These are phyloP conservation scores for Xestobium rufovillosum DNA, from an alignment of 2,888 invertebrate species.

Conservation along the genomic window DNA sequence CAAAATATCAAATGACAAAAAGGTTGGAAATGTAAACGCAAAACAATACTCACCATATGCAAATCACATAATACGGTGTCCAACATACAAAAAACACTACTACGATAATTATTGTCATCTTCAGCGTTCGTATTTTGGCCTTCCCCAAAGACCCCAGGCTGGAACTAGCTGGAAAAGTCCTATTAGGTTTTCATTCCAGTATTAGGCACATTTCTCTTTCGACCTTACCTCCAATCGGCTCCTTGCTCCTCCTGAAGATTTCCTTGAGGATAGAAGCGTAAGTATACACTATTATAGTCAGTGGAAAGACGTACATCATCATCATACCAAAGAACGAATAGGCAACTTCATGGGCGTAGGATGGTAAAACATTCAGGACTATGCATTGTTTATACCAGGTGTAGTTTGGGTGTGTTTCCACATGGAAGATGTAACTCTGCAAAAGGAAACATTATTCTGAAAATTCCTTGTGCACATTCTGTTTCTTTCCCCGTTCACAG, in stretches of 20 bases:
- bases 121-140: conserved; percentile 77
- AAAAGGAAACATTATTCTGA: conserved; percentile 25
- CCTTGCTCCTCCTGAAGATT: conserved; percentile 67
- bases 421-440: conserved; percentile 77
- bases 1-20: too few species aligned
- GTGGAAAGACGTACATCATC: conserved; percentile 80
- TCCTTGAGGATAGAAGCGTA: conserved; percentile 83
- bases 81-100: conserved; percentile 89
- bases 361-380: conserved; percentile 72
- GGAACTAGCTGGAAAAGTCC: conserved; percentile 48
- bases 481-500: not conserved
- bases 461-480: not conserved
- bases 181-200: too few species aligned
- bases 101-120: conserved; percentile 93
- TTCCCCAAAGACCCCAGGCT: conserved; percentile 75
- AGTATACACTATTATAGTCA: conserved; percentile 77
- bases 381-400: conserved; percentile 89
- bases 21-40: too few species aligned
- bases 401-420: conserved; percentile 74
- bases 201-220: too few species aligned
- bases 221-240: conserved; percentile 51
- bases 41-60: conserved; percentile 71
- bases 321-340: conserved; percentile 80
- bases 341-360: conserved; percentile 62
- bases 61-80: conserved; percentile 93